Percentiles rank a stretch among this genome's conserved stretches.
Conservation (phyloP, 2,888 invertebrate species). For the Troglohyphantes excavatus region DNA sequence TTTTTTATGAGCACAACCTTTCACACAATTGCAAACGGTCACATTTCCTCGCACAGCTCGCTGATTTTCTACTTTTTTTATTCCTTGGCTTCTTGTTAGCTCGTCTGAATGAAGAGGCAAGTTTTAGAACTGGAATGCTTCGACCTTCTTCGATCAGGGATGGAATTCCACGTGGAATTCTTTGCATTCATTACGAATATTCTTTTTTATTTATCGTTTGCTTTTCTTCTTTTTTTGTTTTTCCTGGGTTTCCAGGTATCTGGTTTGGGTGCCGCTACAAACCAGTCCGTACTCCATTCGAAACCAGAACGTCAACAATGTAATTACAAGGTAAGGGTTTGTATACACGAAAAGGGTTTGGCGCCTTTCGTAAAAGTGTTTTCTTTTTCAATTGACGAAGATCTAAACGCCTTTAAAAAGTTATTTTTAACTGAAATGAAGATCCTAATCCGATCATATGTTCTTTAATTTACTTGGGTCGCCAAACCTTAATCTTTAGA, state of each 20-base stretch:
- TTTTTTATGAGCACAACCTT: too few relatives aligned
- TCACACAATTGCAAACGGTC: too few relatives aligned
- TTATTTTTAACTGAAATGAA: too few relatives aligned
- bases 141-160: conserved; percentile 37
- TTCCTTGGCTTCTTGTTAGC: not conserved
- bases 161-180: conserved; percentile 40
- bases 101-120: conserved; percentile 15
- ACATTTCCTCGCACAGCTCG: conserved; percentile 25
- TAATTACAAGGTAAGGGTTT: not conserved
- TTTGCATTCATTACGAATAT: conserved; percentile 61
- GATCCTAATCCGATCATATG: too few relatives aligned
- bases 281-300: not conserved
- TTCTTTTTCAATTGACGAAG: too few relatives aligned
- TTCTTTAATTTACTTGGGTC: too few relatives aligned
- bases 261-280: not conserved
- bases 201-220: conserved; percentile 16
- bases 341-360: too few relatives aligned
- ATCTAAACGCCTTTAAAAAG: too few relatives aligned
- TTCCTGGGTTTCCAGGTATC: not conserved
- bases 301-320: not conserved
- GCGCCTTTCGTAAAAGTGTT: too few relatives aligned
- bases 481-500: too few relatives aligned
- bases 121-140: conserved; percentile 52
- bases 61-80: conserved; percentile 4
- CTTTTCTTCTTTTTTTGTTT: too few relatives aligned